Base-by-base conservation (phyloP, 37 sponge, comb jelly and placozoan species). In the Sycon ciliatum region DNA sequence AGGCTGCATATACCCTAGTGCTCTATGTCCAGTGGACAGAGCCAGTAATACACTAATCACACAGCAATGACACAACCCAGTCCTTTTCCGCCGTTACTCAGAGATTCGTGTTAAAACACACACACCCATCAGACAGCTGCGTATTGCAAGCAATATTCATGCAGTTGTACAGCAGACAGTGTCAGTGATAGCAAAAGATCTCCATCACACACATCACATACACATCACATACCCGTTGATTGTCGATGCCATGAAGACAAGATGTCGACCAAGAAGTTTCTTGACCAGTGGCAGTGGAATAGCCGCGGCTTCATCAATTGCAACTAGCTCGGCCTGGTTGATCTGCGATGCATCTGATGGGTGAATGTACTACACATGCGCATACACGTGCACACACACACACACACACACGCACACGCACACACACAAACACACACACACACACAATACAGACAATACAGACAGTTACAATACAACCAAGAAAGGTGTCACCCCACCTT, bases 281-380 rank as follows among this genome's bases (percentile, higher is more conserved):
- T 74, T 77, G 2, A 95, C 98, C 20, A 95, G 73, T 0, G 93
- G 98, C 5, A 95, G 89, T 30, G 98, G 98, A 30, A 95, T 95
- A 57, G 98, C 98, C 4, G 93, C 98, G 1, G 98, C 98, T 42
- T 95, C 98, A 39, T 95, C 98, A 33, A 95, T 88, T 20, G 79
- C 82, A 18, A 95, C 79, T 39, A 95, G 76, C 67, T 95, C 98
- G n/a, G 98, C 98, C 31, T 95, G 98, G 24, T 69, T 81, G 40
- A 95, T 78, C 36, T 88, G 85, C 58, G 79, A 83, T 0, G 75
- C 64, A 49, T 95, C 98, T 29, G 76, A 71, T 4, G 98, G 92
- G 54, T 80, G 80, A 53, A 95, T 91, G 82, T 95, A 95, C 87
- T 95, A 68, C 26, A 22, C 11, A 2, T n/a, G n/a, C n/a, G n/a